Base-by-base conservation (phyloP, 2,797 vertebrate genomes). In the Distichodus sexfasciatus region DNA sequence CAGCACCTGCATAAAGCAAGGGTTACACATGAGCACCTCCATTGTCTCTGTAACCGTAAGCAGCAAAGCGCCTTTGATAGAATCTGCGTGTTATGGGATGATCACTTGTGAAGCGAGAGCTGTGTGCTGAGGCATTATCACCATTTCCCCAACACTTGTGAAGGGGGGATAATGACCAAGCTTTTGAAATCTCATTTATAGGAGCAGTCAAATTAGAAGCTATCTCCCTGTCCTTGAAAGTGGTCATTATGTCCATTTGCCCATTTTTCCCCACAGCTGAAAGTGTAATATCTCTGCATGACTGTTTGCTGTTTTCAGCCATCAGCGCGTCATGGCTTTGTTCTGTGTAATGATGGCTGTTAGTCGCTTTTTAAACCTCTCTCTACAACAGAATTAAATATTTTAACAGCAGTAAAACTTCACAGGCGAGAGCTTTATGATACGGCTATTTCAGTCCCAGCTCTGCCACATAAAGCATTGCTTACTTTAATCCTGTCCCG, bases 81-180 rank as follows among this genome's bases (percentile, higher is more conserved):
- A 40, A 41, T 10, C 17, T 21, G 19, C 40, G 21, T 48, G 19
- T 63, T 51, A 33, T 59, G 33, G 55, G 54, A 50, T 41, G 43
- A 19, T 44, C n/a, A 38, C 38, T 47, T 26, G 44, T 57, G 43
- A 44, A 17, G n/a, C n/a, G 9, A 21, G 11, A 1, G 24, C 26
- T 24, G 23, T 26, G 35, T 58, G 6, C 43, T 61, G n/a, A 47
- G 8, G n/a, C 41, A 54, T 57, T 63, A 67, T 70, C 24, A 23
- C 24, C 71, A 62, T 17, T 14, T 19, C 12, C 29, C 3, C 21
- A 40, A 36, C 6, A 24, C 14, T 28, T 26, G 8, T 14, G n/a
- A n/a, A 21, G 38, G n/a, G 24, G 44, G 33, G 24, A 26, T 65
- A 26, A 70, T 47, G 40, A 23, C 24, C 6, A 5, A 10, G 35